A percentile compares a stretch with the other conserved stretches of the same genome.
Conservation (phyloP, 2,888 invertebrate genomes). For the Laspeyria flexula region DNA sequence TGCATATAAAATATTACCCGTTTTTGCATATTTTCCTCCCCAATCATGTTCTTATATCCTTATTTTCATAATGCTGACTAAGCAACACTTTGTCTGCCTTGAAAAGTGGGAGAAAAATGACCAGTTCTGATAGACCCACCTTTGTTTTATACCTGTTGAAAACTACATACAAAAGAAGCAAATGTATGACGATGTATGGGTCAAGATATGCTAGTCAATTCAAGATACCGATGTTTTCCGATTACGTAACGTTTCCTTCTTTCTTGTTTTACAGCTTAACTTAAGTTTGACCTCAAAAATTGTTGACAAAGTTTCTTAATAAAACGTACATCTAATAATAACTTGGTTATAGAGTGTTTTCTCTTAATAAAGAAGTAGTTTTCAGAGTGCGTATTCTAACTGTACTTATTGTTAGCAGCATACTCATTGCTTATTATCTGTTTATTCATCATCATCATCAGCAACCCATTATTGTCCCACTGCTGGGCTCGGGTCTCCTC, state of each 20-base stretch:
- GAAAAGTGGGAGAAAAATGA: constrained; percentile 13
- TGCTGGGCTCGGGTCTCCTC: too few species aligned
- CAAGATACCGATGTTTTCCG: constrained; percentile 10
- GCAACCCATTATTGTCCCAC: too few species aligned
- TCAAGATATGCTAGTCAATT: constrained; percentile 16
- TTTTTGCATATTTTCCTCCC: too few species aligned
- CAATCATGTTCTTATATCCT: too few species aligned
- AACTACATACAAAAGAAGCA: background rate
- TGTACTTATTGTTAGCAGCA: background rate
- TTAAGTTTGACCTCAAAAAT: constrained; percentile 13
- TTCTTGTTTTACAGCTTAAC: constrained; percentile 6
- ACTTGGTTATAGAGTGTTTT: constrained; percentile 9
- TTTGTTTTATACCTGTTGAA: background rate
- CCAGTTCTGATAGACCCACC: constrained; percentile 14
- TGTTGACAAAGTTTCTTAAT: constrained; percentile 14
- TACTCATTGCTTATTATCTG: too few species aligned
- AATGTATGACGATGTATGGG: background rate
- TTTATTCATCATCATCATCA: too few species aligned
- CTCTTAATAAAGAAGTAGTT: constrained; percentile 11
- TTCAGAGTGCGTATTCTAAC: background rate
- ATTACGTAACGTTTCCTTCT: constrained; percentile 6
- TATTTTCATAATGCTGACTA: constrained; percentile 33
- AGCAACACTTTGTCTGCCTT: constrained; percentile 15
- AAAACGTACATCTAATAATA: constrained; percentile 8
- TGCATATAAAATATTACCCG: too few species aligned